phyloP scores from a whole-genome alignment of 2,797 vertebrate species.

The Acanthopagrus latus region DNA sequence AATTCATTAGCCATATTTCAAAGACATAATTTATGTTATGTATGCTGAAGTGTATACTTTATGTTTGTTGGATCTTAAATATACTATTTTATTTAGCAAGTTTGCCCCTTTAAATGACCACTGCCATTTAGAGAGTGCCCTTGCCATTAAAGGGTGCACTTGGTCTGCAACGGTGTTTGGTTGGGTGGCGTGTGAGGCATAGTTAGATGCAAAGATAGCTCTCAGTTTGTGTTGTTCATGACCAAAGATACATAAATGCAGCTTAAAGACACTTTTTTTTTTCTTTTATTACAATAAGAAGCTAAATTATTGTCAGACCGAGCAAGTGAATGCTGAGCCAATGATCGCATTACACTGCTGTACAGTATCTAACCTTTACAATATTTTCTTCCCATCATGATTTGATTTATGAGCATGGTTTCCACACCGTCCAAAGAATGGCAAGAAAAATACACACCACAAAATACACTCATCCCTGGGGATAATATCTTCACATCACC shows the following conservation, averaged over 20 bases:
- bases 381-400: constrained; percentile 23
- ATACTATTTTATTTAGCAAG: not conserved
- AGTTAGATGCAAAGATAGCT: no score
- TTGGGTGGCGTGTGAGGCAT: no score
- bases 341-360: not conserved
- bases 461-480: constrained; percentile 34
- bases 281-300: not conserved
- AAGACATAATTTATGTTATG: no score
- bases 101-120: not conserved
- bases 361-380: constrained; percentile 1
- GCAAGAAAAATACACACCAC: constrained; percentile 22
- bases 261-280: not conserved
- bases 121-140: no score
- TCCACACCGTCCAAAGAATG: constrained; percentile 33
- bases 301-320: not conserved
- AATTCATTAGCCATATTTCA: no score
- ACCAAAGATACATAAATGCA: not conserved
- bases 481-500: constrained; percentile 42
- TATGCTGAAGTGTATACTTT: no score
- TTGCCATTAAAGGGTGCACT: no score
- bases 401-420: constrained; percentile 48
- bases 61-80: not conserved
- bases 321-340: not conserved
- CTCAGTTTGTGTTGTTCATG: not conserved
- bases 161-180: no score